phyloP scores from a whole-genome alignment of 2,797 vertebrate species.

The Catharus ustulatus region DNA sequence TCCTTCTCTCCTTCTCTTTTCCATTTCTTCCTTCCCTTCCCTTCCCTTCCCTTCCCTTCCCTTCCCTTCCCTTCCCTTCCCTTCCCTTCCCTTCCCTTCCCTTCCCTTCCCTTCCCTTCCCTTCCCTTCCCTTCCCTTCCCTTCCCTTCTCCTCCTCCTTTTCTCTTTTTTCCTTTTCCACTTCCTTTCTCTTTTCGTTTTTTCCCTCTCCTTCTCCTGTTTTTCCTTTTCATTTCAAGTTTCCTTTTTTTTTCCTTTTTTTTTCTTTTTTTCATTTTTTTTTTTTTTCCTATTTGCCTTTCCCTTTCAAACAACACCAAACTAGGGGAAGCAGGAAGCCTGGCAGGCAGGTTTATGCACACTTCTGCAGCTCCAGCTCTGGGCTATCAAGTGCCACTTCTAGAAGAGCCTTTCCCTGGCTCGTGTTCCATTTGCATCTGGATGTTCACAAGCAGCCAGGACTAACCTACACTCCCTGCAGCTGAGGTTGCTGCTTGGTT shows the following conservation, averaged over 20 bases:
- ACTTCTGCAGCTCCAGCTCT: slow-evolving; percentile 20
- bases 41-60: accelerated
- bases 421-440: slow-evolving; percentile 20
- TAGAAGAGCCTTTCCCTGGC: slow-evolving; percentile 8
- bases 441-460: slow-evolving; percentile 5
- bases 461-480: neutral
- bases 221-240: neutral
- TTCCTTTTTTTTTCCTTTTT: accelerated
- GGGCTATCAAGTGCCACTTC: slow-evolving; percentile 50
- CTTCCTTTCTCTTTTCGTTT: accelerated
- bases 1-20: accelerated
- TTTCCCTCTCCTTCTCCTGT: accelerated
- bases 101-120: accelerated
- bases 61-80: accelerated
- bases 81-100: too few species aligned
- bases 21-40: too few species aligned
- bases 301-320: neutral
- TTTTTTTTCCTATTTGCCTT: accelerated
- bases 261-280: accelerated
- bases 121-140: accelerated
- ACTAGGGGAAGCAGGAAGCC: neutral
- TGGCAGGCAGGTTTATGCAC: slow-evolving; percentile 20
- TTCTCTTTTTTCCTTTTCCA: neutral
- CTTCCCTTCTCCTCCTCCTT: accelerated
- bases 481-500: neutral